Evolutionary conservation across 2,113 vertebrate species (phyloP), one percentile per base, ranked within the genome.

Genomic region (Xyrauchen texanus): DNA sequence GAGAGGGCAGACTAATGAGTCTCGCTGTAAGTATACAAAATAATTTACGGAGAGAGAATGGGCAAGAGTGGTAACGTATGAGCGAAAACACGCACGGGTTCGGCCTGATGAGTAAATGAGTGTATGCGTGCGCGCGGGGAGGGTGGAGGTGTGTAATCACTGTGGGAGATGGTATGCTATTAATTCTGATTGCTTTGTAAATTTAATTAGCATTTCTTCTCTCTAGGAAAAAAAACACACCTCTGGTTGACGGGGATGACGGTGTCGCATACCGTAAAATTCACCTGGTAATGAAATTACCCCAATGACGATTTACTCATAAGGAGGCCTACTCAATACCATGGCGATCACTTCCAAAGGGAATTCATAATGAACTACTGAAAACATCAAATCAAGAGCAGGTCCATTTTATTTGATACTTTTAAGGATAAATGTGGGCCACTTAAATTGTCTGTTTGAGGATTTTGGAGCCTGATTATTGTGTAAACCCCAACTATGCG

Each of bases 1-100:
- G 85, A 84, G 80, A 86, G 89, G 85, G 87, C 81, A 51, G 68
- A 87, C 89, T 93, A 92, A 94, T 88, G 90, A 92, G 86, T 85
- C 78, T 84, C 55, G 86, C 86, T 62, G 85, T 89, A 92, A 89
- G 88, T 86, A 86, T 81, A 84, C 78, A 81, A 81, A 89, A 88
- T 89, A 89, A 92, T 88, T 91, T 86, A 88, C 84, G 72, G 89
- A 87, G 81, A 80, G 82, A 21, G 79, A 77, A 72, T 53, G 88
- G 86, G 83, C 85, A 75, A 76, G 70, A 79, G 77, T 63, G 78
- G 80, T 84, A 77, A 83, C 74, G 84, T 84, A 34, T 34, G 21
- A 34, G 21, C 21, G 21, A 34, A 34, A 34, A 34, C 21, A 70
- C 85, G 78, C 74, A 74, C 62, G 80, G 71, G 78, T 88, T 81